Base-by-base conservation (phyloP, 2,888 invertebrate species). In the Macroteleia sp. region DNA sequence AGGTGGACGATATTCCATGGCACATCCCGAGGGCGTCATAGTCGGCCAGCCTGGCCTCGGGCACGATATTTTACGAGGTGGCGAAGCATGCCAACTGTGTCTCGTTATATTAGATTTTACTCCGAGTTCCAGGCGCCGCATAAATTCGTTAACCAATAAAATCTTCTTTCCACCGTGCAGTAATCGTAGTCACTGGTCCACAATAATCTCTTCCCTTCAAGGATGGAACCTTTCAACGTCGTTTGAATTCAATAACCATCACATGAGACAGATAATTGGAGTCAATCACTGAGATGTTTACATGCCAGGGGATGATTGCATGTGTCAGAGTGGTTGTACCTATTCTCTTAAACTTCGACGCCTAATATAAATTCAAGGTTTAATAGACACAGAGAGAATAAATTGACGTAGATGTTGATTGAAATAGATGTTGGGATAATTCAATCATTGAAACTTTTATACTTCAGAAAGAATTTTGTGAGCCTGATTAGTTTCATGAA, bases 141-240 rank as follows among this genome's bases (percentile, higher is more conserved):
- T 89, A 88, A 89, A 89, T 89, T 88, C 87, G 88, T 89, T 87
- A 88, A 87, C 87, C 88, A 87, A 89, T 89, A 87, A 89, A 89
- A 88, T 87, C 82, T 85, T 88, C 87, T 86, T 85, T 83, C 83
- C 77, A 75, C 17, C 66, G 69, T 79, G 78, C 81, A 85, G 86
- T 86, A 85, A 86, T 87, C 83, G 82, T 56, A 41, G 66, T 46
- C 67, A 57, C 62, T 77, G 41, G 42, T 52, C 73, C 54, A 41
- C 16, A 46, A 50, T 64, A 64, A 62, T 71, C 48, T 16, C 30
- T 12, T 16, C 30, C 10, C 41, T 36, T 56, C 5, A 42, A 30
- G 30, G 30, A 57, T 28, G 12, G 12, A 28, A 8, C 17, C 28
- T 39, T 25, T 41, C 6, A 28, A 32, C 6, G n/a, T 16, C 14